Conservation (phyloP, 2,888 invertebrate genomes). For the Tinea semifulvella region DNA sequence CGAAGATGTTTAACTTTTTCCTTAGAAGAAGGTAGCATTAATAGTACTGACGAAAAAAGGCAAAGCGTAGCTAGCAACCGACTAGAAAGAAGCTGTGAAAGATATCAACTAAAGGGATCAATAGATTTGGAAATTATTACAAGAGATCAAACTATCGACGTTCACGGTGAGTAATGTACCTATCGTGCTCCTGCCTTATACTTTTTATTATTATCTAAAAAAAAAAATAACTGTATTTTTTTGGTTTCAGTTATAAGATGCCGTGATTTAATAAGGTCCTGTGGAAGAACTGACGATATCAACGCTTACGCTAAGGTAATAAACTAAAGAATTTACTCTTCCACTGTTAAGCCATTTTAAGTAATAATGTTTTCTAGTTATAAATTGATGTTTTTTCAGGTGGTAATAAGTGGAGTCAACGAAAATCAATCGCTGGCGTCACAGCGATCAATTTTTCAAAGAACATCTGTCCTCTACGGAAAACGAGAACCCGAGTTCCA, state of each 20-base stretch:
- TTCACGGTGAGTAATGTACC: constrained; percentile 73
- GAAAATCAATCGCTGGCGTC: constrained; percentile 48
- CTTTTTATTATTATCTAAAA: constrained; percentile 13
- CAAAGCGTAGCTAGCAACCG: constrained; percentile 58
- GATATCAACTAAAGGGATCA: constrained; percentile 58
- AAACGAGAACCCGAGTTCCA: constrained; percentile 82
- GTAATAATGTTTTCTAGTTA: no score
- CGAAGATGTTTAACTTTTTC: constrained; percentile 69
- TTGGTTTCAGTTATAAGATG: constrained; percentile 77
- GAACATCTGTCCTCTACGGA: constrained; percentile 83
- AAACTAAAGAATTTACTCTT: no score
- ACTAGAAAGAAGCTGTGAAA: constrained; percentile 43
- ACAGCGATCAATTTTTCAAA: constrained; percentile 71
- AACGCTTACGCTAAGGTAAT: constrained; percentile 87
- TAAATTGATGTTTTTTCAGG: constrained; percentile 38
- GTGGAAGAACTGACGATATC: constrained; percentile 70
- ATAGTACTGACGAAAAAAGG: constrained; percentile 62
- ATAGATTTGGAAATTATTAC: constrained; percentile 70
- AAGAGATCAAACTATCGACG: constrained; percentile 69
- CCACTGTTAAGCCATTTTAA: no score
- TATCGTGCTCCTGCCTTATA: constrained; percentile 35
- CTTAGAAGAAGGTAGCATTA: constrained; percentile 58
- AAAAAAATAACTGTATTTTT: constrained; percentile 18
- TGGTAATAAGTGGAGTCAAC: constrained; percentile 59
- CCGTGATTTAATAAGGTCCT: constrained; percentile 73